Conservation (phyloP, 2,113 vertebrate species). For the Gracilinanus agilis region DNA sequence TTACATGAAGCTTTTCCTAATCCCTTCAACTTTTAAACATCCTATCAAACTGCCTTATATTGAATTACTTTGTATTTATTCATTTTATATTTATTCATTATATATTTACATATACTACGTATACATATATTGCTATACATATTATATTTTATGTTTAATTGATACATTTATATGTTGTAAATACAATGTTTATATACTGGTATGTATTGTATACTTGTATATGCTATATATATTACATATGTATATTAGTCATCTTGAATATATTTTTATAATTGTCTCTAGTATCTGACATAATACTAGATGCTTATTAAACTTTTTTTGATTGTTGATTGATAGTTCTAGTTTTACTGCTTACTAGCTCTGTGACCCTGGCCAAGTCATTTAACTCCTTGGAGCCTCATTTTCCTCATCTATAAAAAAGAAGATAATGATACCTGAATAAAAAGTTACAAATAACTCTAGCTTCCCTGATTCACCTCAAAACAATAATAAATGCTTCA, state of each 20-base stretch:
- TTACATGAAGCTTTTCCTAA: neutral
- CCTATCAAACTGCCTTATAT: neutral
- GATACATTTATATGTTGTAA: neutral
- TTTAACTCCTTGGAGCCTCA: neutral
- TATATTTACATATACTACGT: neutral
- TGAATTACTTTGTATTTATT: neutral
- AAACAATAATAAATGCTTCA: neutral
- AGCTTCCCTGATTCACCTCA: neutral
- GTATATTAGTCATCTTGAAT: neutral
- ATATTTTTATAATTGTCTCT: neutral
- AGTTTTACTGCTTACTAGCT: neutral
- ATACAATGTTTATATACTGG: neutral
- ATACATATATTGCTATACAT: too few relatives aligned
- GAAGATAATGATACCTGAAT: neutral
- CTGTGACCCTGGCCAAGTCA: neutral
- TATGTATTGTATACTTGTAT: neutral
- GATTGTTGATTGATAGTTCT: neutral
- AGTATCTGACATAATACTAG: neutral
- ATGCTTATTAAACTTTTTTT: neutral
- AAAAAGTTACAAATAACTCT: neutral
- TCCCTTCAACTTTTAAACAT: neutral
- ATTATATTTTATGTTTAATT: neutral
- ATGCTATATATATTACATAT: neutral
- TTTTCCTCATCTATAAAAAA: neutral
- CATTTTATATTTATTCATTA: neutral